These are phyloP conservation scores for Eidolon dupreanum DNA, from an alignment of 2,797 vertebrate genomes.

Conservation along the genomic window DNA sequence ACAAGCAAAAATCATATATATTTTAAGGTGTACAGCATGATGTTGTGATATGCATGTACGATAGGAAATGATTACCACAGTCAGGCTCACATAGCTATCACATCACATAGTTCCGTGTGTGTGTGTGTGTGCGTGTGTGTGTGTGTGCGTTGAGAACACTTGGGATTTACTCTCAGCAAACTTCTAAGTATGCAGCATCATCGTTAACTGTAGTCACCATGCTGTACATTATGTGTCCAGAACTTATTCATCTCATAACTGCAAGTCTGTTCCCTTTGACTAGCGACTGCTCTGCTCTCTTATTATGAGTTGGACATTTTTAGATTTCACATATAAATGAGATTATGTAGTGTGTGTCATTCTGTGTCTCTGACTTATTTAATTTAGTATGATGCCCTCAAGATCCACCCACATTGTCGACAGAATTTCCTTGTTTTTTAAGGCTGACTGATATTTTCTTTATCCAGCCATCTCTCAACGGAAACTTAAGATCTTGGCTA, in stretches of 20 bases:
- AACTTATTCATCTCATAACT: no score
- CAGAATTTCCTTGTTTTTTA: background rate
- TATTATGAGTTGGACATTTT: background rate
- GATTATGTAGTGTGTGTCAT: background rate
- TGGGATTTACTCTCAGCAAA: background rate
- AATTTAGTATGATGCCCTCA: background rate
- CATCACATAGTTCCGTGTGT: background rate
- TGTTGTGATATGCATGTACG: background rate
- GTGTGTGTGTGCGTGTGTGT: no score
- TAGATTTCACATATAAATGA: background rate
- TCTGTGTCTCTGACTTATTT: background rate
- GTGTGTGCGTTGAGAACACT: background rate
- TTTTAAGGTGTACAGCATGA: background rate
- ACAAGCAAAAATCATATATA: background rate
- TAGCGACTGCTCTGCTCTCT: background rate
- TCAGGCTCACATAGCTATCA: background rate
- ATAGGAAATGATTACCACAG: background rate
- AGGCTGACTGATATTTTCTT: background rate
- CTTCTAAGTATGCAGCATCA: no score
- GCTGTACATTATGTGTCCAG: no score
- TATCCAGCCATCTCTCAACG: no score
- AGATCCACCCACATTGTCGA: background rate
- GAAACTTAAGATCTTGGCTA: background rate
- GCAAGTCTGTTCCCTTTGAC: background rate
- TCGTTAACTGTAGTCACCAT: background rate